A percentile compares a stretch with the other conserved stretches of the same genome.
Evolutionary conservation across 2,113 vertebrate genomes (phyloP).

Genomic region (Platanista minor): DNA sequence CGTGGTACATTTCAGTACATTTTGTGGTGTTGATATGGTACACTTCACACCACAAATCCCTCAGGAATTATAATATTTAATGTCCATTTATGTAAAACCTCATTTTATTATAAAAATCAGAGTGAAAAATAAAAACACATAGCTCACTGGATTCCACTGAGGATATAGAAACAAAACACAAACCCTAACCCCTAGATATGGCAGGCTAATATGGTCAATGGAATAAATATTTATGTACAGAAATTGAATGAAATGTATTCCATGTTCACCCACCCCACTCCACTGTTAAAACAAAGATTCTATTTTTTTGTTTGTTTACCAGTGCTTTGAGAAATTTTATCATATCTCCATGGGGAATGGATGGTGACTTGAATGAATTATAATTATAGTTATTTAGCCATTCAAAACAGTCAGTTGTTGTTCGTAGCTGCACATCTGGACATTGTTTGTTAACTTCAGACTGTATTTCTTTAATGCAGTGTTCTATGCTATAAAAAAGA

Average conservation of each 20-base stretch:
- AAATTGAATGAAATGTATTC: neutral
- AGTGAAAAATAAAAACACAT: neutral
- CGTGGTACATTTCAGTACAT: neutral
- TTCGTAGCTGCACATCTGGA: conserved; percentile 80
- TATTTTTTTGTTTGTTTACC: conserved; percentile 82
- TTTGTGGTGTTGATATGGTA: neutral
- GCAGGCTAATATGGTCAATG: neutral
- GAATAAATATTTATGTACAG: neutral
- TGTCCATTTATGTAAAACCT: neutral
- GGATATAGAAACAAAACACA: neutral
- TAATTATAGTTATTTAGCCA: conserved; percentile 85
- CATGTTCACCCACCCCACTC: neutral
- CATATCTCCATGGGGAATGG: conserved; percentile 84
- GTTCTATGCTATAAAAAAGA: conserved; percentile 85
- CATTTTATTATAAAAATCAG: conserved; percentile 13
- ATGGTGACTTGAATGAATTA: conserved; percentile 74
- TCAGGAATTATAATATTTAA: neutral
- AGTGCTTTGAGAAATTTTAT: conserved; percentile 90
- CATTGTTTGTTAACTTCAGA: conserved; percentile 83
- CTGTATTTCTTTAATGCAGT: conserved; percentile 89
- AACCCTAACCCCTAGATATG: neutral
- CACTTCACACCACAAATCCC: neutral
- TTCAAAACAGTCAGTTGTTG: conserved; percentile 85
- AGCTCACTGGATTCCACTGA: neutral
- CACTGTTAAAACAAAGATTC: neutral